phyloP scores from a whole-genome alignment of 1,140 invertebrate genomes.

The Radopholus similis region DNA sequence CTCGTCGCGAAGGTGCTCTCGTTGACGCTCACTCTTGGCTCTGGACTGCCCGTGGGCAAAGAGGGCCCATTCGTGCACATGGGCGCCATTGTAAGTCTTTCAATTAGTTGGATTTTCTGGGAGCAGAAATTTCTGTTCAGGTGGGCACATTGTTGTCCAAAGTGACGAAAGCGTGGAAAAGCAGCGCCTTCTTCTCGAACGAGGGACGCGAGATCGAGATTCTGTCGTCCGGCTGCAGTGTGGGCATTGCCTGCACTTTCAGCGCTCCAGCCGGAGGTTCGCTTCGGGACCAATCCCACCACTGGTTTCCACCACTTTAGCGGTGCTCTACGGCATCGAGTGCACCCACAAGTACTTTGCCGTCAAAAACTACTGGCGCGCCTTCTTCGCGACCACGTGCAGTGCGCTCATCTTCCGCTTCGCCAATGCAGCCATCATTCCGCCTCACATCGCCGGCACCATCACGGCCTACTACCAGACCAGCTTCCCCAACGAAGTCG shows the following conservation, averaged over 20 bases:
- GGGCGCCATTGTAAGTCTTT: constrained; percentile 49
- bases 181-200: constrained; percentile 55
- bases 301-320: no score
- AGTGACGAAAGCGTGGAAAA: constrained; percentile 47
- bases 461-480: constrained; percentile 60
- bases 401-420: constrained; percentile 89
- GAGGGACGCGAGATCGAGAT: constrained; percentile 56
- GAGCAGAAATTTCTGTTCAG: no score
- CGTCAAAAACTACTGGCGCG: constrained; percentile 95
- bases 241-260: constrained; percentile 53
- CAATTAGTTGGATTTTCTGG: background rate
- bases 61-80: constrained; percentile 66
- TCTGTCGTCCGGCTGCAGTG: constrained; percentile 54
- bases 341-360: constrained; percentile 98
- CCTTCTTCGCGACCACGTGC: constrained; percentile 95
- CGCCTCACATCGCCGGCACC: constrained; percentile 55
- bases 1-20: constrained; percentile 90
- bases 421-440: constrained; percentile 58
- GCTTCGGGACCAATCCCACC: background rate
- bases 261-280: constrained; percentile 48
- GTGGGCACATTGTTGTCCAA: constrained; percentile 50
- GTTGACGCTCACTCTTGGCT: constrained; percentile 86
- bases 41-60: constrained; percentile 91
- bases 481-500: constrained; percentile 59
- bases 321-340: constrained; percentile 94